Evolutionary conservation across 2,797 vertebrate species (phyloP), one percentile per base, ranked within the genome.

Genomic region (Channallabes apus): DNA sequence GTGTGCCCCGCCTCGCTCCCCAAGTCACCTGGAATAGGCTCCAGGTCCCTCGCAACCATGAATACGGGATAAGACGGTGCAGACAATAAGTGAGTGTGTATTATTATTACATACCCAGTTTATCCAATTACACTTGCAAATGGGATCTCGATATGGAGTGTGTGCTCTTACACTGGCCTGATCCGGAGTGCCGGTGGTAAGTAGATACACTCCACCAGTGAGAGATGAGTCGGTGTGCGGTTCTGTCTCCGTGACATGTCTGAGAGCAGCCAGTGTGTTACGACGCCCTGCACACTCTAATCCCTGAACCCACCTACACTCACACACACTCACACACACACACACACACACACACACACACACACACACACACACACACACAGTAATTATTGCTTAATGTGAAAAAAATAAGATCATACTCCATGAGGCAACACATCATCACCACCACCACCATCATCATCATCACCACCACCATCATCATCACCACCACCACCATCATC

Each of bases 111-210:
- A 46, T 46, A 46, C 11, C 41, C 9, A 46, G 41, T 71, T 12
- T 41, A 22, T 41, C 7, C 20, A 71, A 24, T 11, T 22, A 5
- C 67, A 69, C 20, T 12, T 46, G 38, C 5, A 24, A 6, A 46
- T 18, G 29, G 6, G 59, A 65, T 41, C 11, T 72, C 24, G 4
- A 12, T 41, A 1, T 11, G 15, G 24, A 3, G 24, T 51, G 46
- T 2, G 41, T 29, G 8, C 4, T 38, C 87, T 86, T 65, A 97
- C 96, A 91, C 88, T 82, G 46, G 96, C 94, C 91, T 96, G 95
- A 89, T 97, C 96, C 2, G 96, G 94, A 80, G 95, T 72, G 79
- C 96, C 96, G 27, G 95, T 95, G 0, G 95, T 95, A 86, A 97
- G 91, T 69, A 97, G 91, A 87, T 96, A 97, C 80, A 97, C 86